Base-by-base conservation (phyloP, 2,888 invertebrate genomes). In the Nasonovia ribisnigri region DNA sequence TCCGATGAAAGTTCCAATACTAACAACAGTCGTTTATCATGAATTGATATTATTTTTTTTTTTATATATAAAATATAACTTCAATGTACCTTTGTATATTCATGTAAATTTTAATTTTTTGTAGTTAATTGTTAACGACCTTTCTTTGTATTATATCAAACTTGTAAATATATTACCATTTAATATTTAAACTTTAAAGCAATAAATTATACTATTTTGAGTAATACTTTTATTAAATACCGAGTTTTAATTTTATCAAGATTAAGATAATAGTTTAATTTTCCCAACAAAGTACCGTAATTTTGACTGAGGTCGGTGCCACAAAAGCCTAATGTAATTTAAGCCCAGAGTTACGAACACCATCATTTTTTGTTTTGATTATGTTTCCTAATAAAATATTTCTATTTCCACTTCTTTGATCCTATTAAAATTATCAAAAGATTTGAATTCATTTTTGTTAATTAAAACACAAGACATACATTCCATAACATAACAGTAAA, bases 1-100 rank as follows among this genome's bases (percentile, higher is more conserved):
- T 93, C 93, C 3, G 90, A 92, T 46, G 24, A 90, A 6, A 93
- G 93, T 36, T 48, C 84, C 3, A 84, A 93, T 36, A 84, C 93
- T 13, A 93, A 86, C 26, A 93, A 93, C 29, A 93, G 93, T n/a
- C 48, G 20, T 48, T 57, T 43, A 60, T 93, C 93, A 20, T 93
- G 88, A 92, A n/a, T 46, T 48, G 46, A 26, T 88, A n/a, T 48
- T 16, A 87, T 26, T 29, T 1, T 84, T 91, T 54, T 51, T 54
- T 54, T 84, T 5, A 54, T 6, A 16, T n/a, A 86, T 60, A 11
- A n/a, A 8, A 87, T 10, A 20, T 16, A 20, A 84, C 1, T 77
- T 36, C 10, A 46, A 57, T 87, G n/a, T 88, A 42, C n/a, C n/a
- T n/a, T n/a, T 8, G 2, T 43, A 29, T 43, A 67, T 36, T 67